phyloP scores from a whole-genome alignment of 2,888 invertebrate species.

The Belgica antarctica region DNA sequence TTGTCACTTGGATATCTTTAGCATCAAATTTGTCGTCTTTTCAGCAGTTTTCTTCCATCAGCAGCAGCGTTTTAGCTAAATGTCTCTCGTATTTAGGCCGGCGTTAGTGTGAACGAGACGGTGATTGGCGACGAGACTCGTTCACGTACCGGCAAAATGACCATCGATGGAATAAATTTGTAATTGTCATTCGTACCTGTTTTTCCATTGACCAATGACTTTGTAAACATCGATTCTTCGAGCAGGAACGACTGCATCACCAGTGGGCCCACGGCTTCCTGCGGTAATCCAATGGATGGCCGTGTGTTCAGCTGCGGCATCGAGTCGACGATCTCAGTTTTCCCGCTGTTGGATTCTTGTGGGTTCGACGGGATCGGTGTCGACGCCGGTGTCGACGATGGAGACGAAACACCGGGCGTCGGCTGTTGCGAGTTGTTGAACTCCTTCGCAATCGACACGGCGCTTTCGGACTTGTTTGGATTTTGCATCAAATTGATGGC shows the following conservation, averaged over 20 bases:
- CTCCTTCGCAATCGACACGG: constrained; percentile 62
- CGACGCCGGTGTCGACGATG: constrained; percentile 52
- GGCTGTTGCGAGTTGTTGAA: constrained; percentile 59
- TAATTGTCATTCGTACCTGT: constrained; percentile 45
- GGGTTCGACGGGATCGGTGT: constrained; percentile 48
- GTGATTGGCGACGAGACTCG: constrained; percentile 82
- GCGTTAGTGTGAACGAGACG: constrained; percentile 89
- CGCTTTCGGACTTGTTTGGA: constrained; percentile 49
- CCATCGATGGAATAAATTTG: constrained; percentile 84
- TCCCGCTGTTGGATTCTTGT: constrained; percentile 47
- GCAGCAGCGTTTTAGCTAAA: constrained; percentile 8
- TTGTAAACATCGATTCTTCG: constrained; percentile 62
- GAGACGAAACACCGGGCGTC: constrained; percentile 63
- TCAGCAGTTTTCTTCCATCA: constrained; percentile 19
- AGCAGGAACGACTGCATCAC: constrained; percentile 93
- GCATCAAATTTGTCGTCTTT: too few relatives aligned
- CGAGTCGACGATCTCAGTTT: constrained; percentile 49
- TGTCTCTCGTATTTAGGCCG: constrained; percentile 65
- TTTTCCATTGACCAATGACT: constrained; percentile 52
- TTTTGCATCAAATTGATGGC: constrained; percentile 50
- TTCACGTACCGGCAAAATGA: constrained; percentile 90
- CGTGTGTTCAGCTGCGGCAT: constrained; percentile 52
- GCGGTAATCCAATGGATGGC: constrained; percentile 66
- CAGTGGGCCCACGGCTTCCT: constrained; percentile 61
- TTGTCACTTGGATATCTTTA: constrained; percentile 2